Percentiles rank a stretch among this genome's conserved stretches.
These are phyloP conservation scores for Desmophyllum pertusum DNA, from an alignment of 92 coral and sea anemone genomes.

Conservation along the genomic window DNA sequence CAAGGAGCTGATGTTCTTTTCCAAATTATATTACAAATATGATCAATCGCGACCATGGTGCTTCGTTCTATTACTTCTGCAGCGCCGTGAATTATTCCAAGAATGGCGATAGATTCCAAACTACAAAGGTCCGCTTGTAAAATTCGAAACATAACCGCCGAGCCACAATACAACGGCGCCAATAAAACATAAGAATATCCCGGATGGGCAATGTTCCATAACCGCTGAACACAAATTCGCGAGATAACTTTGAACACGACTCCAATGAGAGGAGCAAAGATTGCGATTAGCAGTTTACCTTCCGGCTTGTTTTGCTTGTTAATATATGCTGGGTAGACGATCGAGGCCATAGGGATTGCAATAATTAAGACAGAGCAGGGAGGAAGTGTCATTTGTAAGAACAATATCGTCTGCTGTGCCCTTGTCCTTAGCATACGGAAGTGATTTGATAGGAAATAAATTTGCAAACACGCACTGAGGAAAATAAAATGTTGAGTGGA, in stretches of 20 bases:
- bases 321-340: neutral
- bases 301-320: too few relatives aligned
- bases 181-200: neutral
- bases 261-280: neutral
- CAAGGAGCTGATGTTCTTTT: constrained; percentile 28
- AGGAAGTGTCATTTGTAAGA: too few relatives aligned
- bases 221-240: neutral
- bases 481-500: neutral
- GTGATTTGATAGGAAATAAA: neutral
- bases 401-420: neutral
- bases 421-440: neutral
- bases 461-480: neutral
- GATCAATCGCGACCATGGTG: constrained; percentile 14
- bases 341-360: too few relatives aligned
- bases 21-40: neutral
- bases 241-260: neutral
- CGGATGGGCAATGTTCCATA: neutral
- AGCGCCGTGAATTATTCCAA: constrained; percentile 24
- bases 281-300: too few relatives aligned
- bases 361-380: too few relatives aligned
- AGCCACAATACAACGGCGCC: neutral
- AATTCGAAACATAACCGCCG: constrained; percentile 4
- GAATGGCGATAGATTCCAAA: constrained; percentile 13
- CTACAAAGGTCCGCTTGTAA: constrained; percentile 11
- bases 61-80: constrained; percentile 28